Conservation (phyloP, 2,113 vertebrate species). For the Elgaria multicarinata region DNA sequence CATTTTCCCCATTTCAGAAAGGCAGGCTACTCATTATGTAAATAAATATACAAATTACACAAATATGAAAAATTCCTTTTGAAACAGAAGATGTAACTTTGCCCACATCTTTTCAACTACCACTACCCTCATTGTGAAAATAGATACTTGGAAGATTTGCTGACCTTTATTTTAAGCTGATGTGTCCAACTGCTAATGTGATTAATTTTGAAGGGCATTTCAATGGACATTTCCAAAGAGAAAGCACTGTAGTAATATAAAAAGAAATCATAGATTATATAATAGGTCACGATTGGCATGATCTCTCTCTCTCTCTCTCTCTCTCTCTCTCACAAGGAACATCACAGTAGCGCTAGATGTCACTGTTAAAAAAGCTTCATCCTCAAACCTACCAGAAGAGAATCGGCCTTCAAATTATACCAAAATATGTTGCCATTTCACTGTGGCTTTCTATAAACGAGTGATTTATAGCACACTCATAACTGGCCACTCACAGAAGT, state of each 20-base stretch:
- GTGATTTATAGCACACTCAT: too few relatives aligned
- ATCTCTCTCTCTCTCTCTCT: too few relatives aligned
- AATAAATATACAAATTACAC: background rate
- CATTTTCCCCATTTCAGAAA: background rate
- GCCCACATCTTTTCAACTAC: background rate
- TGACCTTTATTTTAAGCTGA: slow-evolving; percentile 83
- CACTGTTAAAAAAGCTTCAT: background rate
- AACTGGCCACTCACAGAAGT: too few relatives aligned
- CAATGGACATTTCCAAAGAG: slow-evolving; percentile 79
- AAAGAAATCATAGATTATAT: slow-evolving; percentile 12
- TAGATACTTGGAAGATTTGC: slow-evolving; percentile 28
- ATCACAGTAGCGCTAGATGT: background rate
- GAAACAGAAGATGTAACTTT: slow-evolving; percentile 22
- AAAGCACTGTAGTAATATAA: slow-evolving; percentile 73
- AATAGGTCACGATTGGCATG: background rate
- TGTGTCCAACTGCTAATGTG: slow-evolving; percentile 78
- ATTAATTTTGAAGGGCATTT: slow-evolving; percentile 84
- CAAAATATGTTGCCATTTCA: background rate
- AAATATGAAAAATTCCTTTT: slow-evolving; percentile 14
- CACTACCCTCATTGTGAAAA: background rate
- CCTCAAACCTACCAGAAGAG: background rate
- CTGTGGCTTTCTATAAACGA: too few relatives aligned
- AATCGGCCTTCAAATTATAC: background rate
- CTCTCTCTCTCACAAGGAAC: background rate
- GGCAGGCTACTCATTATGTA: too few relatives aligned